Base-by-base conservation (phyloP, 2,797 vertebrate genomes). In the Carapus acus region DNA sequence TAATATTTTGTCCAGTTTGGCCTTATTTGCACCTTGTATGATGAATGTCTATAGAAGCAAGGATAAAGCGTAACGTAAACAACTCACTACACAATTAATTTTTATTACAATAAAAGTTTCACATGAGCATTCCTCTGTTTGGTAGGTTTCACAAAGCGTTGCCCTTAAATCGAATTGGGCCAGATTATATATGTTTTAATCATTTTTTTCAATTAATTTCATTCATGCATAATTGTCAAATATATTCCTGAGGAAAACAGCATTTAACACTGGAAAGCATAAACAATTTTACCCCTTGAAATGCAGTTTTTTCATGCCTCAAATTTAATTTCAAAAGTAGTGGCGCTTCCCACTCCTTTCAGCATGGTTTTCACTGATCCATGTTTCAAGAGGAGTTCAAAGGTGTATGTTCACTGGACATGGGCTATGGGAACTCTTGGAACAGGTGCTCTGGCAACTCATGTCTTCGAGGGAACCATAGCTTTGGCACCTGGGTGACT, bases 51-150 rank as follows among this genome's bases (percentile, higher is more conserved):
- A 29, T 29, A 29, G 27, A 29, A 6, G 27, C 11, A 21, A 23
- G 23, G 27, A 49, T 43, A 54, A 65, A 59, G 74, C 69, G 62
- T 40, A 39, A 61, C 49, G 74, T 62, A n/a, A n/a, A 69, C 42
- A 65, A 51, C 33, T 64, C 53, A 53, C 67, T 71, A 70, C 65
- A 71, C 51, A 74, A 70, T 78, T 78, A 64, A 74, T 76, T 78
- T 87, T 87, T 86, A 88, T 78, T 86, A 87, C 79, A 83, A 78
- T 66, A 83, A 82, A 83, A 63, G 75, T 73, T 79, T 83, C 78
- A 84, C 80, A 87, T 80, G 76, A 62, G 60, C 76, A 85, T 85
- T 85, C 59, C 51, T 83, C 69, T 70, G 55, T 76, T 73, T 72
- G 65, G 27, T 67, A 76, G 27, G 58, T 58, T 36, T 36, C n/a